phyloP scores from a whole-genome alignment of 2,113 vertebrate species.

The Heloderma charlesbogerti region DNA sequence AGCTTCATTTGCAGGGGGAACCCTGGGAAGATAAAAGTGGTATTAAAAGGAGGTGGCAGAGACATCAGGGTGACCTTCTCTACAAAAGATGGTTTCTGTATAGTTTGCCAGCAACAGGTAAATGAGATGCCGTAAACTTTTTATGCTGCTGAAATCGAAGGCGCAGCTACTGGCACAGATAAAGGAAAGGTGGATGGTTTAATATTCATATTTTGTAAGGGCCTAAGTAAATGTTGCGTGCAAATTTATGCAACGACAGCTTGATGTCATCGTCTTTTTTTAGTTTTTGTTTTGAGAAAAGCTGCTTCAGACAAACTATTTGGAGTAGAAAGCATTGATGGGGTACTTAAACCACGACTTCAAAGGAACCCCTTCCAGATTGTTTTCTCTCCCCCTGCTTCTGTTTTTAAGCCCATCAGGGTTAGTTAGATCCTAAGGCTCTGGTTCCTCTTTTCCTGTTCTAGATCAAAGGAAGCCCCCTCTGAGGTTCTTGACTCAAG shows the following conservation, averaged over 20 bases:
- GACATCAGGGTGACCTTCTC: not conserved
- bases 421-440: not conserved
- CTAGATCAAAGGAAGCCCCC: no score
- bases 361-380: not conserved
- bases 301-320: not conserved
- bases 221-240: not conserved
- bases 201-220: not conserved
- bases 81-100: not conserved
- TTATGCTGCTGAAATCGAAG: not conserved
- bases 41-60: not conserved
- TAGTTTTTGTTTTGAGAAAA: not conserved
- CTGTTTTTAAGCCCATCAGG: not conserved
- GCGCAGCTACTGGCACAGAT: not conserved
- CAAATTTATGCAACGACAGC: not conserved
- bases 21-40: not conserved
- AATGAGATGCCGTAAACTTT: not conserved
- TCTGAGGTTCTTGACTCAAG: not conserved
- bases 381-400: not conserved
- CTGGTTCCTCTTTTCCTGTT: not conserved
- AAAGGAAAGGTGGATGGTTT: not conserved
- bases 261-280: not conserved
- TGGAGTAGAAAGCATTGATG: not conserved
- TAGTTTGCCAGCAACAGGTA: not conserved
- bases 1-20: not conserved
- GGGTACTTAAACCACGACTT: not conserved